Base-by-base conservation (phyloP, 35 echinoderm and acorn worm genomes). In the Stichopus chloronotus region DNA sequence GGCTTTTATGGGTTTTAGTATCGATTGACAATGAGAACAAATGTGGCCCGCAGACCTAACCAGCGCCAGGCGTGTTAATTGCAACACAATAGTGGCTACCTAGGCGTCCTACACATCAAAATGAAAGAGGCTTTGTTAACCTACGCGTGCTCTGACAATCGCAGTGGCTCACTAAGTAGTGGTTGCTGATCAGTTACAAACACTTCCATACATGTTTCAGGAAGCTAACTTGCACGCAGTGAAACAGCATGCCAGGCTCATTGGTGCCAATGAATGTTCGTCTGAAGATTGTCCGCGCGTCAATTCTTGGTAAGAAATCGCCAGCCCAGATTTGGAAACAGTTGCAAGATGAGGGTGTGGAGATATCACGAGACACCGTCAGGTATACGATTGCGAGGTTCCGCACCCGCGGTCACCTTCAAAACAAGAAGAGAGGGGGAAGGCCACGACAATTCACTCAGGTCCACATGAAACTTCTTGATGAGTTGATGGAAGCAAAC, bases 401-500 rank as follows among this genome's bases (percentile, higher is more conserved):
- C 30, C 16, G 90, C 3, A 19, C 13, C 3, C 16, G 90, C 7
- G 90, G 90, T 1, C 12, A 78, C 55, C 14, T 79, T 2, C 56
- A 55, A 56, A 91, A 91, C 72, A 57, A 8, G 90, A 77, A 91
- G 25, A 55, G 90, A 24, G 76, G 76, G 5, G 53, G 76, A 59
- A 55, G 91, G 12, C 16, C 21, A 25, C 14, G 57, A 74, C 74
- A 23, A 52, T 22, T 84, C 16, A 83, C 79, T 10, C 25, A 24
- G 4, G 25, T 9, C 1, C 92, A 93, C 57, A 0, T 20, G 8
- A 57, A 86, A 16, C 2, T 93, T 14, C 60, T 93, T 21, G 63
- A 93, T 57, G 43, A 6, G 5, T 14, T 93, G 63, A 86, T 86
- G 79, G 83, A 84, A 59, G 81, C 11, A 2, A 76, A 93, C 55